These are phyloP conservation scores for Hipparchia semele DNA, from an alignment of 2,888 invertebrate genomes.

Conservation along the genomic window DNA sequence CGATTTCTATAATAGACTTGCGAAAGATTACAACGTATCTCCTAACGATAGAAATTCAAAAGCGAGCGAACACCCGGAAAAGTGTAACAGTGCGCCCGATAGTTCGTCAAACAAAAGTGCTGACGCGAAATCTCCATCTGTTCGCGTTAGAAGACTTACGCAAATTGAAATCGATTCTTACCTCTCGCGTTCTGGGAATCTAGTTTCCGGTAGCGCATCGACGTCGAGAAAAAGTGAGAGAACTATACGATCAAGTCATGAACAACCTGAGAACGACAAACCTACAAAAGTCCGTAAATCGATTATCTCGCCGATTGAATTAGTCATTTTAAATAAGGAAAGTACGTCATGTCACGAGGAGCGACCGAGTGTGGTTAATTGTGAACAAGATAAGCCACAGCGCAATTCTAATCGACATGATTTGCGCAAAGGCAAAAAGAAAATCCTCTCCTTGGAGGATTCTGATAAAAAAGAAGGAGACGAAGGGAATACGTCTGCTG, in stretches of 20 bases:
- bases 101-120: background rate
- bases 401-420: background rate
- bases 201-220: background rate
- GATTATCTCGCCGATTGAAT: background rate
- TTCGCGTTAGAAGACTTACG: conserved; percentile 39
- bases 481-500: background rate
- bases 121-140: conserved; percentile 20
- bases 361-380: no score
- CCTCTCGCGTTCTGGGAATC: conserved; percentile 37
- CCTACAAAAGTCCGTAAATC: background rate
- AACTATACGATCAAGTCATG: no score
- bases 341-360: background rate
- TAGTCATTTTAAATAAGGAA: no score
- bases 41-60: background rate
- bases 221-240: background rate
- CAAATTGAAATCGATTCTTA: conserved; percentile 41
- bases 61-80: background rate
- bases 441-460: background rate
- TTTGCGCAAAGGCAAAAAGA: background rate
- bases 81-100: conserved; percentile 2
- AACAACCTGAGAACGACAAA: background rate
- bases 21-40: conserved; percentile 44
- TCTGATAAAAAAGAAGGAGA: background rate
- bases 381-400: no score
- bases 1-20: conserved; percentile 57